These are phyloP conservation scores for Periparus ater DNA, from an alignment of 2,797 vertebrate species.

Conservation along the genomic window DNA sequence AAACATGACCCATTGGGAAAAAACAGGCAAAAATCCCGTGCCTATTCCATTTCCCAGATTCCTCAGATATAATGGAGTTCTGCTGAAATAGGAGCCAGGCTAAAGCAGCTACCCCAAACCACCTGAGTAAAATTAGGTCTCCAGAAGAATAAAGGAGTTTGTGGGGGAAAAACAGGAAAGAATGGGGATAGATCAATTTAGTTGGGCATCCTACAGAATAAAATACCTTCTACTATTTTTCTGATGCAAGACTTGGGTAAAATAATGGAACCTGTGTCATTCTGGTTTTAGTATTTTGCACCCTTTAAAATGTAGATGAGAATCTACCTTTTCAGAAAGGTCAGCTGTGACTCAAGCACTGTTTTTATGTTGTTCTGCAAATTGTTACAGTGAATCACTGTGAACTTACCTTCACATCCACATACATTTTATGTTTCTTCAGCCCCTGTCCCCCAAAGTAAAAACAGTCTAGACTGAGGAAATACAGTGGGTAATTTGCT, in stretches of 20 bases:
- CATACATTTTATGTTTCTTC: neutral
- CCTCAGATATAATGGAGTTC: neutral
- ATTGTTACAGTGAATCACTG: constrained; percentile 53
- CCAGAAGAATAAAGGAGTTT: neutral
- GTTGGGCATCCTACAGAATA: neutral
- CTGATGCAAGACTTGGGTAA: neutral
- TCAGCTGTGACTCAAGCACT: constrained; percentile 56
- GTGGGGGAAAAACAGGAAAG: rapidly evolving
- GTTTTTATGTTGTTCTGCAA: constrained; percentile 53
- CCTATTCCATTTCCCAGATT: neutral
- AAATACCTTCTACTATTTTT: neutral
- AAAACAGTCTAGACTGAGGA: constrained; percentile 16
- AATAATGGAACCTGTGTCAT: neutral
- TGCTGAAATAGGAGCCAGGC: rapidly evolving
- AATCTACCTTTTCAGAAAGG: constrained; percentile 29
- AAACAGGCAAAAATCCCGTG: neutral
- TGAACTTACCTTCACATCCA: constrained; percentile 16
- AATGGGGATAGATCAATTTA: neutral
- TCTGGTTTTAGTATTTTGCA: neutral
- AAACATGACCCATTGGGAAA: neutral
- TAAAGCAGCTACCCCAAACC: neutral
- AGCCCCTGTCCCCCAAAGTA: constrained; percentile 7
- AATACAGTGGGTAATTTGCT: neutral
- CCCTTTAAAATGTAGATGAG: constrained; percentile 29
- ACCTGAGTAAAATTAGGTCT: neutral